These are phyloP conservation scores for Dicrurus megarhynchus DNA, from an alignment of 2,113 vertebrate genomes.

Conservation along the genomic window DNA sequence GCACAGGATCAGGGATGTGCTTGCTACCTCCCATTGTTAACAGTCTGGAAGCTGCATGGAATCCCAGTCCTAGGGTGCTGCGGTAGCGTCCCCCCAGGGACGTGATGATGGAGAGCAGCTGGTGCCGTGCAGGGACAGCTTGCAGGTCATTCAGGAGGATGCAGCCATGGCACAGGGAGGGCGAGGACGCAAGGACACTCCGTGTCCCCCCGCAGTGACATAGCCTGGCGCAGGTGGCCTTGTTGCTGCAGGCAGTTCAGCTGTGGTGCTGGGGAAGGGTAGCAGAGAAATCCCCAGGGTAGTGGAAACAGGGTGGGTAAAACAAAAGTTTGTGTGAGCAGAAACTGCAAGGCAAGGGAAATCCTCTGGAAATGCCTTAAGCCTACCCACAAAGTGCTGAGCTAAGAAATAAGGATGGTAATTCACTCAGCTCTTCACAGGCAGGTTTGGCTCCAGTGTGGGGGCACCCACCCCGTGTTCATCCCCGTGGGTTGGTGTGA, in stretches of 20 bases:
- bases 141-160: background rate
- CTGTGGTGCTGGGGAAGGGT: background rate
- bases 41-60: background rate
- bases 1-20: background rate
- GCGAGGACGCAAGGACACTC: background rate
- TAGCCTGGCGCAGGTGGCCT: background rate
- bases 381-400: background rate
- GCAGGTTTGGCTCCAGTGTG: background rate
- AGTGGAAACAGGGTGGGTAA: background rate
- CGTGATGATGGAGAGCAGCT: accelerated
- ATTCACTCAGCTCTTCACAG: background rate
- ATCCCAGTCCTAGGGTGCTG: background rate
- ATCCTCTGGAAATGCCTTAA: slow-evolving; percentile 31
- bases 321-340: background rate
- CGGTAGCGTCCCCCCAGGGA: background rate
- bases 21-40: background rate
- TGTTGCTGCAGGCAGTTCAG: background rate
- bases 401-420: background rate
- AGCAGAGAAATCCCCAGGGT: background rate
- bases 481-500: accelerated
- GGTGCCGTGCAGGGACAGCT: background rate
- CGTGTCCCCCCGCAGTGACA: background rate
- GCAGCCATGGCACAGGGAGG: background rate
- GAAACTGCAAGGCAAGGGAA: slow-evolving; percentile 19
- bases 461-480: accelerated